Evolutionary conservation across 2,888 invertebrate genomes (phyloP), one percentile per base, ranked within the genome.

Genomic region (Alviniconcha strummeri): DNA sequence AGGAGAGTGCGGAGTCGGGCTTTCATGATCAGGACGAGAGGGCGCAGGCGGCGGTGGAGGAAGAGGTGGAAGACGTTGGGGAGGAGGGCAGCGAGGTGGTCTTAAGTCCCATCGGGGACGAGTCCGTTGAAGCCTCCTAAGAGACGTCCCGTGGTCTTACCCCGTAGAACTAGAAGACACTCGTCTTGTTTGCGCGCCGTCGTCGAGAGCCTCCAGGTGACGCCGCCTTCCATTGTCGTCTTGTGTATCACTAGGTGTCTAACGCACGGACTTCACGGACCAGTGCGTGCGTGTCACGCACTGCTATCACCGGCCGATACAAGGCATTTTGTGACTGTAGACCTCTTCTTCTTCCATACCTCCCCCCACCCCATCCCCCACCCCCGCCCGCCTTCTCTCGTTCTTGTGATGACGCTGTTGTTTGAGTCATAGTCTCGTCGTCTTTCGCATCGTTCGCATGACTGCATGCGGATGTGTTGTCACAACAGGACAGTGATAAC

Each of bases 1-100:
- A 91, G 76, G 92, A 92, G 74, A 91, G 91, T 76, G 91, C 92
- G 1, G 92, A 92, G 82, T 92, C 92, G 3, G 93, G 93, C 3
- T 93, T 91, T 82, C 91, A 92, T 71, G 93, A 92, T 77, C 90
- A 91, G 81, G 92, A 92, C 71, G 78, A 85, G 55, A 55, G 83
- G 8, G 55, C 9, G 19, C 69, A 69, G 55, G 57, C 56, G 15
- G 84, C 74, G 17, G 80, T 81, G 17, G 85, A 69, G 64, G 81
- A 60, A 52, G 55, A 75, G 64, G 84, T 52, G 52, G 84, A 81
- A 52, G 81, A 72, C n/a, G 84, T 76, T 64, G 81, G 52, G 52
- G 84, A 75, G 19, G 80, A 67, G 36, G 52, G 52, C 2, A 19
- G 15, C 5, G 81, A 84, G 64, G 82, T 82, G 56, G 54, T 69